Conservation (phyloP, 2,113 vertebrate genomes). For the Morone chrysops region DNA sequence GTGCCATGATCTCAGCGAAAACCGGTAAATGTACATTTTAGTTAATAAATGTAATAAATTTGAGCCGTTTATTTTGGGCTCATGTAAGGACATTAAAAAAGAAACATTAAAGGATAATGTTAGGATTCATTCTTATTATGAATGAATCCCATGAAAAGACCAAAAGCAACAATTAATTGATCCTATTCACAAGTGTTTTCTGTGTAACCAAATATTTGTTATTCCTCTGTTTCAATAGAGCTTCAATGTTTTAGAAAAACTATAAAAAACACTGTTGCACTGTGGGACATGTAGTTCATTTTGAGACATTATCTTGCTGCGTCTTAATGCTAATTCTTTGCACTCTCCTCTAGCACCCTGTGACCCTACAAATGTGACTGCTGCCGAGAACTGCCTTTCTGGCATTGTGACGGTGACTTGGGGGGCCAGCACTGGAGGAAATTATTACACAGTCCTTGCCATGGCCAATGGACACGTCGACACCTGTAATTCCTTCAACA, state of each 20-base stretch:
- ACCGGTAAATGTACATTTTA: constrained; percentile 69
- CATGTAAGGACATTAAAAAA: background rate
- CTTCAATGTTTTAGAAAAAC: too few species aligned
- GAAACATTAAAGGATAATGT: background rate
- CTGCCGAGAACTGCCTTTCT: constrained; percentile 69
- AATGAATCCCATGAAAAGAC: background rate
- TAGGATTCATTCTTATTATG: background rate
- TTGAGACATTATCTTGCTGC: too few species aligned
- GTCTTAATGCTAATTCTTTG: background rate
- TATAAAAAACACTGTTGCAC: too few species aligned
- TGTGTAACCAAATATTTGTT: background rate
- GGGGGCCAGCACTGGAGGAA: constrained; percentile 73
- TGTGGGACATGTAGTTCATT: too few species aligned
- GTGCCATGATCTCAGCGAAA: constrained; percentile 39
- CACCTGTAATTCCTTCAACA: constrained; percentile 61
- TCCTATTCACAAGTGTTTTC: background rate
- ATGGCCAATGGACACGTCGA: constrained; percentile 14
- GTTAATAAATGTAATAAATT: too few species aligned
- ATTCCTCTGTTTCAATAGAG: background rate
- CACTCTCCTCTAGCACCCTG: constrained; percentile 79
- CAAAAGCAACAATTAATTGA: background rate
- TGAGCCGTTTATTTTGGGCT: background rate
- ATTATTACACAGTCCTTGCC: constrained; percentile 74
- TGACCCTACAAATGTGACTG: constrained; percentile 68
- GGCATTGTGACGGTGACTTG: constrained; percentile 74